Base-by-base conservation (phyloP, 2,888 invertebrate species). In the Conchocele bisecta region DNA sequence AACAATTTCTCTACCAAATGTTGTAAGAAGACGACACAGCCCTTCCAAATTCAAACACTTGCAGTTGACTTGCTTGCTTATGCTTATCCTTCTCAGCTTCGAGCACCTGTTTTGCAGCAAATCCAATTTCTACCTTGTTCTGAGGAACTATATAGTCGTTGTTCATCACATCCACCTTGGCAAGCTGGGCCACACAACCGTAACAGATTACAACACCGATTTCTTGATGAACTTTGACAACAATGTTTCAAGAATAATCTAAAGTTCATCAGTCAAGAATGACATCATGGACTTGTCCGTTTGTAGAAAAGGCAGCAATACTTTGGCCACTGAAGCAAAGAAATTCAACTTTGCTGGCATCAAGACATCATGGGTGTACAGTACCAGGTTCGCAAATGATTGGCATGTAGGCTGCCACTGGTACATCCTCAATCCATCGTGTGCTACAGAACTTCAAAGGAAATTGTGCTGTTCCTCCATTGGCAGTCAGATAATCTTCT, bases 391-490 rank as follows among this genome's bases (percentile, higher is more conserved):
- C 11, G 48, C 37, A 46, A 48, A 67, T 9, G 54, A 64, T 35
- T 64, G 42, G 22, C 57, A 57, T 17, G 26, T 57, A 7, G 57
- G 57, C 20, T 28, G 41, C 24, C 28, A 67, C 71, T 20, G 48
- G 63, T 5, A 71, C 50, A 68, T 75, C 75, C 39, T 71, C 74
- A 9, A 75, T 46, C 60, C 74, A 71, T 37, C 71, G 24, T 31
- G 66, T 74, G 35, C 37, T 24, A 31, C 60, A 59, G 31, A 68
- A 60, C 61, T 87, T 84, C 31, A 81, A 28, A 26, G 85, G 84
- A 59, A 60, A 67, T 48, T 35, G 31, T 28, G 44, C 67, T 44
- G 59, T 44, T 54, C 60, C 63, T 85, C 83, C 58, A 74, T n/a
- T 35, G 65, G 56, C 50, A n/a, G 20, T 35, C 41, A 61, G 35